Conservation (phyloP, 2,888 invertebrate species). For the Meiosimyza platycephala region DNA sequence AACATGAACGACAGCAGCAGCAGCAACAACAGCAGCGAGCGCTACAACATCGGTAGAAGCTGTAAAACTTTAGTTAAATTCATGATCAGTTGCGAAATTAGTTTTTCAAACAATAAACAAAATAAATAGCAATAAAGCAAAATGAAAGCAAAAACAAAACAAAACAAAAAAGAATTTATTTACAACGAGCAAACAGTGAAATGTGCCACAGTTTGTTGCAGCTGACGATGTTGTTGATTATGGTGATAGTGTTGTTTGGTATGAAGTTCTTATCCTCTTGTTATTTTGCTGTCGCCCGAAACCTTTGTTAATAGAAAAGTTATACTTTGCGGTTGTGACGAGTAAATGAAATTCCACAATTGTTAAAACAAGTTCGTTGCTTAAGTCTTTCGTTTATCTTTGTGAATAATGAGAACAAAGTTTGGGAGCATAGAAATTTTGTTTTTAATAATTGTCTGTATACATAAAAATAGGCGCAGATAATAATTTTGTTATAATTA, state of each 20-base stretch:
- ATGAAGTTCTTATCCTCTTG: not conserved
- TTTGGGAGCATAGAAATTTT: too few species aligned
- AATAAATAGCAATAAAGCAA: not conserved
- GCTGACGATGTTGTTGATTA: not conserved
- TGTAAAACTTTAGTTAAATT: slow-evolving; percentile 6
- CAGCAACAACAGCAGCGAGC: not conserved
- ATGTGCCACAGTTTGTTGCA: slow-evolving; percentile 5
- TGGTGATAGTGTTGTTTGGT: not conserved
- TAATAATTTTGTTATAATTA: too few species aligned
- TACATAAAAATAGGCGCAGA: too few species aligned
- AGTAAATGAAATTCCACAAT: not conserved
- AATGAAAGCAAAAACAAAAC: not conserved
- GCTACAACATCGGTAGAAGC: not conserved
- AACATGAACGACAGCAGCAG: slow-evolving; percentile 6
- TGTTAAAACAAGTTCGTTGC: slow-evolving; percentile 3
- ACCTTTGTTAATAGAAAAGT: slow-evolving; percentile 25
- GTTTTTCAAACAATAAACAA: slow-evolving; percentile 22
- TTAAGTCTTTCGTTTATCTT: slow-evolving; percentile 5
- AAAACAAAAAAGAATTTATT: too few species aligned
- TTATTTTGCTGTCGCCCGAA: slow-evolving; percentile 19
- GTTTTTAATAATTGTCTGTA: too few species aligned
- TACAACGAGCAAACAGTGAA: too few species aligned
- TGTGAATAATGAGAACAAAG: too few species aligned
- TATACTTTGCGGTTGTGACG: too few species aligned
- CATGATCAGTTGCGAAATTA: slow-evolving; percentile 26